Base-by-base conservation (phyloP, 2,888 invertebrate genomes). In the Dusona sp. region DNA sequence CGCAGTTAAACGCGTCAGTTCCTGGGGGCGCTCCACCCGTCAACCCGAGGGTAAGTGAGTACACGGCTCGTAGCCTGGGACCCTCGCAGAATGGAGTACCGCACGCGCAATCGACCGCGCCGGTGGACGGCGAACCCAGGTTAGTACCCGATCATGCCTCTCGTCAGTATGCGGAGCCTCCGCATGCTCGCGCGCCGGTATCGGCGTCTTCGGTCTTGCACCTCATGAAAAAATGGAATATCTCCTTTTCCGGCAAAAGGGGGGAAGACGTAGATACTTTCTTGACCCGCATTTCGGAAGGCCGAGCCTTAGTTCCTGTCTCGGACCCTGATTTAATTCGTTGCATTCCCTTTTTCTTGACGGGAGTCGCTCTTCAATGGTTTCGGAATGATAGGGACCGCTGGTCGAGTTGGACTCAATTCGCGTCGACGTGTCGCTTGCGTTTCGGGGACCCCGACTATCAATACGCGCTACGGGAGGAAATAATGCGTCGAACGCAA, bases 331-430 rank as follows among this genome's bases (percentile, higher is more conserved):
- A 84, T 16, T 7, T 84, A 0, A 61, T 84, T 1, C 68, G 74
- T 0, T 79, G 83, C 36, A 3, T 83, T 8, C 83, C 83, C 38
- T 83, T 83, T 9, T 83, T 83, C 48, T 45, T 83, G 0, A 74
- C 51, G 19, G 79, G 83, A 2, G 36, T 83, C 4, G 79, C 83
- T 2, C 38, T 83, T 0, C 79, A 65, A 13, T 83, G 83, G 79
- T 83, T 74, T 42, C 48, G 45, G 0, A 61, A 57, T 8, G 85
- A 81, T 13, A 75, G 77, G 1, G 22, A 8, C 4, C 33, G 67
- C 1, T 68, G 68, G 67, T 25, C n/a, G 2, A 38, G 19, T 25
- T 78, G 67, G 65, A 13, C 4, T 0, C 65, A 67, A 36, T 78
- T 78, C 36, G 19, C 7, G 33, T 9, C 79, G 1, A 72, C 79